Evolutionary conservation across 2,113 vertebrate species (phyloP).

Genomic region (Opisthocomus hoazin): DNA sequence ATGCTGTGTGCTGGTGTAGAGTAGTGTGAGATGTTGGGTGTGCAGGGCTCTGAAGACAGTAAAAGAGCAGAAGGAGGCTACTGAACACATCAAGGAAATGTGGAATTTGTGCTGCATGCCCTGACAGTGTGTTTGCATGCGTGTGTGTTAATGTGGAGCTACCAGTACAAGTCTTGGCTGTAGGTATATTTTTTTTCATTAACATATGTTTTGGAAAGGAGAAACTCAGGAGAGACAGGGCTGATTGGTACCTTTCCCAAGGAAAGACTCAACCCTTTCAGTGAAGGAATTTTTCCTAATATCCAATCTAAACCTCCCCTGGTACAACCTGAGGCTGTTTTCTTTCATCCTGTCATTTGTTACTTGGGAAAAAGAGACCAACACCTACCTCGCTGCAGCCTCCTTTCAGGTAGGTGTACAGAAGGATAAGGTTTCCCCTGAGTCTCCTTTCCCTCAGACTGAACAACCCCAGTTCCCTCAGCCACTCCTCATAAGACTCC

Average conservation of each 20-base stretch:
- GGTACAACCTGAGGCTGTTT: background rate
- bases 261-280: background rate
- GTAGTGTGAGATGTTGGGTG: background rate
- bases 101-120: background rate
- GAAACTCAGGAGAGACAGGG: background rate
- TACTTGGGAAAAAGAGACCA: background rate
- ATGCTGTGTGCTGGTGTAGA: background rate
- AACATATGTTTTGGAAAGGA: background rate
- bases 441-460: background rate
- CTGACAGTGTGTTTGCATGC: background rate
- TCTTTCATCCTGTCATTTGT: background rate
- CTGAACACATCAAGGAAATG: background rate
- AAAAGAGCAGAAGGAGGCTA: background rate
- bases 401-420: background rate
- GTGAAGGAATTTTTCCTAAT: background rate
- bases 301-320: background rate
- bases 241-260: background rate
- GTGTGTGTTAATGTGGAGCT: background rate
- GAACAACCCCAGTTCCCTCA: background rate
- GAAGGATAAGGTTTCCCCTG: rapidly evolving
- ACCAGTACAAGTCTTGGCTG: background rate
- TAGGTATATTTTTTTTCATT: background rate
- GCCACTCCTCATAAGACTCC: background rate
- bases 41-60: background rate
- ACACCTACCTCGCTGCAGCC: background rate